Evolutionary conservation across 2,888 invertebrate species (phyloP), one percentile per base, ranked within the genome.

Genomic region (Poecilobothrus nobilitatus): DNA sequence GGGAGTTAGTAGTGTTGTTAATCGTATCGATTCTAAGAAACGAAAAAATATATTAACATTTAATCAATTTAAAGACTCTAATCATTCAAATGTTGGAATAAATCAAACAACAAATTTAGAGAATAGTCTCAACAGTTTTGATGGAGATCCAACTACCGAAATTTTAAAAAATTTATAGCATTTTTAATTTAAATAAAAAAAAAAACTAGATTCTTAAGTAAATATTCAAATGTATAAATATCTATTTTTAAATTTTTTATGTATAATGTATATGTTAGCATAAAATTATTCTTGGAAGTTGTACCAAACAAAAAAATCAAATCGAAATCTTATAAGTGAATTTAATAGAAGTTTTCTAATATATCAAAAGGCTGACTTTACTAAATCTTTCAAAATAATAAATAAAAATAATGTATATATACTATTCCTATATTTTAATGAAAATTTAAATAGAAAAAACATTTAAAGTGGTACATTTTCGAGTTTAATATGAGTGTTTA

Each of bases 81-180:
- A 53, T 53, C 15, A 18, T n/a, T 53, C n/a, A 53, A 53, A 15
- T 53, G 53, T 9, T 53, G 53, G 53, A 53, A 53, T 53, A 18
- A 12, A n/a, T 53, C 53, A 53, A 53, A 18, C 53, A 53, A 53
- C 53, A 53, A 53, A 15, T 53, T 53, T 53, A 53, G 53, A 53
- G 53, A 53, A 53, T 53, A 53, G n/a, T 18, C 53, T 53, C 53
- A 53, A n/a, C 15, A 53, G 18, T n/a, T 53, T 53, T 53, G 53
- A 53, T 53, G 6, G 12, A 53, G 53, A 53, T 53, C 18, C 53
- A n/a, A 53, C 53, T n/a, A 18, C 53, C 53, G 53, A 53, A 53
- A 53, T 53, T 53, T 53, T 53, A 53, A 53, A 53, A 53, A 53
- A 53, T 53, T 53, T 53, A 53, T 53, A 53, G 53, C 53, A 53